Conservation (phyloP, 2,113 vertebrate genomes). For the Rhombomys opimus region DNA sequence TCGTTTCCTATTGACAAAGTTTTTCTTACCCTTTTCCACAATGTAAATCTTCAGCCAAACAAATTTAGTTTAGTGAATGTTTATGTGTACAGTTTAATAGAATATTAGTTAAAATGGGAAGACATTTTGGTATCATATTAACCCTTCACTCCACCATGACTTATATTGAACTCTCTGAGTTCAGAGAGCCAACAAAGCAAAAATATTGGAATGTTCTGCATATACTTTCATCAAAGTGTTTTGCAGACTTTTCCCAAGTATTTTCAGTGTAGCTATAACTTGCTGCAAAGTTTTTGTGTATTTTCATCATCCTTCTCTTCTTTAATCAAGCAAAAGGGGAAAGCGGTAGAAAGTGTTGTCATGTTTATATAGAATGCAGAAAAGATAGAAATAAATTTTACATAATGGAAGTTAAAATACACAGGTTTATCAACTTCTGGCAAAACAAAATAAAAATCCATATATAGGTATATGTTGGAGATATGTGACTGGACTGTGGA, state of each 20-base stretch:
- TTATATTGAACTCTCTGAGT: not conserved
- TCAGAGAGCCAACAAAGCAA: not conserved
- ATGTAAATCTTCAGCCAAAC: conserved; percentile 6
- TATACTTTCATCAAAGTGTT: not conserved
- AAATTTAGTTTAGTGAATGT: not conserved
- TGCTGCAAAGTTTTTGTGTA: not conserved
- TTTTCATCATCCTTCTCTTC: not conserved
- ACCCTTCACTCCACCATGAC: not conserved
- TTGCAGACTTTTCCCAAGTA: not conserved
- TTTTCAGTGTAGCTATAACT: not conserved
- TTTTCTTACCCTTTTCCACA: conserved; percentile 9
- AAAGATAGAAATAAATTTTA: not conserved
- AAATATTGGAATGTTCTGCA: not conserved
- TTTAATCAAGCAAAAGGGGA: not conserved
- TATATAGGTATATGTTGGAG: not conserved
- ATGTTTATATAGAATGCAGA: not conserved
- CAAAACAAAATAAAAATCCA: not conserved
- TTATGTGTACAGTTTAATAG: not conserved
- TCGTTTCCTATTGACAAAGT: conserved; percentile 39
- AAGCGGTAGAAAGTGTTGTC: not conserved
- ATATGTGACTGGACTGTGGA: not conserved
- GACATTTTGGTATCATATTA: not conserved
- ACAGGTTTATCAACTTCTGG: not conserved
- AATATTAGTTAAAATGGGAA: conserved; percentile 23
- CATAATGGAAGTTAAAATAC: not conserved